Evolutionary conservation across 2,888 invertebrate species (phyloP), one percentile per base, ranked within the genome.

Genomic region (Helobdella robusta): DNA sequence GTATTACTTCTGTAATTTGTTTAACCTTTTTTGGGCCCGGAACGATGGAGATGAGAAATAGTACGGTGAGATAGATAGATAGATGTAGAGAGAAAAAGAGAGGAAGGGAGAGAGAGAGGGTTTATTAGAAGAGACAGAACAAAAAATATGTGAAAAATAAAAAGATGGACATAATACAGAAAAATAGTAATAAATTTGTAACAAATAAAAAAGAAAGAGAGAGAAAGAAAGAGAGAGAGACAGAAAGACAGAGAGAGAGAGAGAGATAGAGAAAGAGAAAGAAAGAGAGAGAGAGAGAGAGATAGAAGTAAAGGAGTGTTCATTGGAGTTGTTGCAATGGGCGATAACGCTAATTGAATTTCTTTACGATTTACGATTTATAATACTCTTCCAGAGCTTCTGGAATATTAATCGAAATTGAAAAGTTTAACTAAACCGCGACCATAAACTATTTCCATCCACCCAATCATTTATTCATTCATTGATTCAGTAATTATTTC

Each of bases 31-130:
- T n/a, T n/a, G n/a, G n/a, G n/a, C n/a, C n/a, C n/a, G n/a, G n/a
- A n/a, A 40, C 5, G 59, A 61, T n/a, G 46, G 44, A 25, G 61
- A 61, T 44, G n/a, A 61, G 4, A 6, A 23, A 25, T 2, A 61
- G 25, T 8, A 61, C 15, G 61, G n/a, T 8, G 1, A n/a, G 15
- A 28, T 25, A 44, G 46, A 36, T 15, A n/a, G 32, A 44, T 2
- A n/a, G 25, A n/a, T 2, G 32, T 2, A 20, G n/a, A 20, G 11
- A 44, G 3, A n/a, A 23, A 46, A 50, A 32, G 30, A 50, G n/a
- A 32, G n/a, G 23, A 1, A 25, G 20, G 50, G 32, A 48, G 50
- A 25, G 20, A n/a, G 32, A 46, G 4, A 28, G 32, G 34, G 5
- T 28, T 30, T 4, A 25, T 8, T 5, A 46, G 2, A 25, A 25